Conservation (phyloP, 2,797 vertebrate genomes). For the Microtus obscurus region DNA sequence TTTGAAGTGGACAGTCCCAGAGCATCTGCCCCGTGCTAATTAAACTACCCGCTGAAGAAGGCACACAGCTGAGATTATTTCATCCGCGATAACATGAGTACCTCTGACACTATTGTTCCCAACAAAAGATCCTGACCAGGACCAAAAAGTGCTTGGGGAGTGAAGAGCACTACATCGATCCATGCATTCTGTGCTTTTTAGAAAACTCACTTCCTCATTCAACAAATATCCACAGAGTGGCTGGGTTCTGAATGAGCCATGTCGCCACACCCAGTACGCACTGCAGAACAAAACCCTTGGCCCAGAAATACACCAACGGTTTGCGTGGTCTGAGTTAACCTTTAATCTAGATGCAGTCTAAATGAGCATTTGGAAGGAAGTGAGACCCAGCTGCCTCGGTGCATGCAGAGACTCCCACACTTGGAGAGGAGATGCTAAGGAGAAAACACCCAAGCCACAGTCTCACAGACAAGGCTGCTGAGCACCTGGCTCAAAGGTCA, state of each 20-base stretch:
- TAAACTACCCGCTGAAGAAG: neutral
- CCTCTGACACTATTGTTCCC: neutral
- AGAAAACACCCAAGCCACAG: neutral
- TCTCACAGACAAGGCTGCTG: neutral
- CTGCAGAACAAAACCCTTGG: neutral
- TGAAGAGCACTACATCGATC: neutral
- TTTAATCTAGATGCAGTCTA: neutral
- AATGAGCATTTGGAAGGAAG: neutral
- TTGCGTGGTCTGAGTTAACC: neutral
- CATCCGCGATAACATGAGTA: neutral
- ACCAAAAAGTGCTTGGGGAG: neutral
- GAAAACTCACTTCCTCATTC: neutral
- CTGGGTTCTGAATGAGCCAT: neutral
- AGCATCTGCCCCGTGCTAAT: neutral
- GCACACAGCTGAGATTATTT: neutral
- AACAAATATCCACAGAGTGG: slow-evolving; percentile 40
- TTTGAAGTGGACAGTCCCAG: neutral
- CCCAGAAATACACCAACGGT: neutral
- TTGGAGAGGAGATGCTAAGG: neutral
- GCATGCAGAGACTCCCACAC: neutral
- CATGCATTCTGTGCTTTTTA: neutral
- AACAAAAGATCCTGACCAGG: neutral
- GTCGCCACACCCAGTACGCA: neutral
- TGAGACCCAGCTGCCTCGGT: neutral
- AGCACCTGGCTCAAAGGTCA: neutral